A percentile compares a stretch with the other conserved stretches of the same genome.
Evolutionary conservation across 2,113 vertebrate species (phyloP).

Genomic region (Tautogolabrus adspersus): DNA sequence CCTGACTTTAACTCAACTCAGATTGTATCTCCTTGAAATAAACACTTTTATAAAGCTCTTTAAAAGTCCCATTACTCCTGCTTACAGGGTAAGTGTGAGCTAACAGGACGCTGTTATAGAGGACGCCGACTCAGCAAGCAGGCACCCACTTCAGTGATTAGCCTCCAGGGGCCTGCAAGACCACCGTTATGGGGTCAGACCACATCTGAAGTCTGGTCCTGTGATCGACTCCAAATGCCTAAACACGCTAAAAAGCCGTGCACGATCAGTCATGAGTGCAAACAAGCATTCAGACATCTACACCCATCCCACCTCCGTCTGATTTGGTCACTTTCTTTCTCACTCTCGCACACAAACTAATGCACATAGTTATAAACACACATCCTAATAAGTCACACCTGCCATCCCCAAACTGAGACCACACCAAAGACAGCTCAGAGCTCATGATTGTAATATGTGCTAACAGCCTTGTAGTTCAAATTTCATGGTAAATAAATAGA

Average conservation of each 20-base stretch:
- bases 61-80: constrained; percentile 46
- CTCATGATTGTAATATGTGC: constrained; percentile 46
- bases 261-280: constrained; percentile 39
- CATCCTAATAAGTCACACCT: constrained; percentile 74
- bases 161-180: constrained; percentile 25
- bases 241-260: constrained; percentile 21
- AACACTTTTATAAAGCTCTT: constrained; percentile 51
- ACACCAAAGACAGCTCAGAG: constrained; percentile 26
- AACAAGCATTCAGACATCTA: constrained; percentile 24
- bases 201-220: constrained; percentile 29
- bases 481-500: constrained; percentile 69
- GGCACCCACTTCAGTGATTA: constrained; percentile 14
- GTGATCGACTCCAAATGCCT: constrained; percentile 33
- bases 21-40: constrained; percentile 50
- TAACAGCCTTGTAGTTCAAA: constrained; percentile 39
- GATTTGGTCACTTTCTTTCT: constrained; percentile 18
- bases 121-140: constrained; percentile 39
- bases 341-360: constrained; percentile 6
- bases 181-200: constrained; percentile 33
- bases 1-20: constrained; percentile 56
- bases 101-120: constrained; percentile 27
- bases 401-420: constrained; percentile 41
- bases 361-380: constrained; percentile 12
- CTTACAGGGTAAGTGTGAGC: constrained; percentile 8
- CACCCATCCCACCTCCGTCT: constrained; percentile 14